Evolutionary conservation across 2,797 vertebrate species (phyloP).

Genomic region (Prunella strophiata): DNA sequence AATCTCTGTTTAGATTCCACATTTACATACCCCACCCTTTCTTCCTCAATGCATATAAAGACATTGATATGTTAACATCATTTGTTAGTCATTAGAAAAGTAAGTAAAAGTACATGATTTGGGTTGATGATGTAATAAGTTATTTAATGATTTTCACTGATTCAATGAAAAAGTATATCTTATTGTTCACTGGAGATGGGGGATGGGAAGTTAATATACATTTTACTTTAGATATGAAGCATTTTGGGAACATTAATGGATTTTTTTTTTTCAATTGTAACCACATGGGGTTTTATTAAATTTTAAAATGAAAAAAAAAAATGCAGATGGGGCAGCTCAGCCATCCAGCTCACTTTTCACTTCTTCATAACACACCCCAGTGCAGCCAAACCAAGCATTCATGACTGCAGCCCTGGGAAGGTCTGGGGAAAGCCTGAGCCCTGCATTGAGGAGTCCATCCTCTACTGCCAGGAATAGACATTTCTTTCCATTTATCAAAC

Average conservation of each 20-base stretch:
- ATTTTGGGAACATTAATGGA: conserved; percentile 23
- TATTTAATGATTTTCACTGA: conserved; percentile 36
- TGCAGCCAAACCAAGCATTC: conserved; percentile 28
- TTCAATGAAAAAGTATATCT: conserved; percentile 33
- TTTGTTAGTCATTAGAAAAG: conserved; percentile 34
- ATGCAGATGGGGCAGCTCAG: conserved; percentile 15
- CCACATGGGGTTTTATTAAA: conserved; percentile 61
- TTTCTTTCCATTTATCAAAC: neutral
- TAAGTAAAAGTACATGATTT: neutral
- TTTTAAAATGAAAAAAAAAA: conserved; percentile 45
- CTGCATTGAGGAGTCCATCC: neutral
- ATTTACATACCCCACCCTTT: neutral
- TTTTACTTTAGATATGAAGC: conserved; percentile 26
- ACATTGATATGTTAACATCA: neutral
- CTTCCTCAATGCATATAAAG: neutral
- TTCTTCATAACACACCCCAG: conserved; percentile 4
- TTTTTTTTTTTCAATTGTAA: conserved; percentile 39
- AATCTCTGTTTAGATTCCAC: conserved; percentile 2
- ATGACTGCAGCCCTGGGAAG: neutral
- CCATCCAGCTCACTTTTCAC: conserved; percentile 33
- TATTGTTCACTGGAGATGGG: conserved; percentile 41
- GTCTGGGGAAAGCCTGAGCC: neutral
- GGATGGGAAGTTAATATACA: conserved; percentile 25
- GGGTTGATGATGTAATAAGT: conserved; percentile 7
- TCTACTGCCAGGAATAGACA: neutral